Evolutionary conservation across 2,888 invertebrate genomes (phyloP).

Genomic region (Belgica antarctica): DNA sequence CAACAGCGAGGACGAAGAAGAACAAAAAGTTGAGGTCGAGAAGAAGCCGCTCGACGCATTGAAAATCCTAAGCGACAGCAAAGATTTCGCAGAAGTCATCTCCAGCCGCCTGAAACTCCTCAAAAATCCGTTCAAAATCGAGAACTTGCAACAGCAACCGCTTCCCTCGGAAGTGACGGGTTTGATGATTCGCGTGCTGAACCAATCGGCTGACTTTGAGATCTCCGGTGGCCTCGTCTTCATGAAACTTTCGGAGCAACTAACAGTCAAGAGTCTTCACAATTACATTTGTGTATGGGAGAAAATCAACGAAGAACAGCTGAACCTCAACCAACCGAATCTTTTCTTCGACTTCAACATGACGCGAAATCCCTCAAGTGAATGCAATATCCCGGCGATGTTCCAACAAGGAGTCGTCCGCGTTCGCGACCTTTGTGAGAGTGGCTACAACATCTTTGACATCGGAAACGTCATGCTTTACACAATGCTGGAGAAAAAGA

Average conservation of each 20-base stretch:
- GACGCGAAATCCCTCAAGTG: background rate
- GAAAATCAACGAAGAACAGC: constrained; percentile 1
- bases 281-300: background rate
- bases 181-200: background rate
- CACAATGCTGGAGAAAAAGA: constrained; percentile 34
- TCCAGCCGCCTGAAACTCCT: background rate
- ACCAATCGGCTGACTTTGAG: background rate
- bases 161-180: background rate
- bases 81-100: background rate
- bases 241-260: background rate
- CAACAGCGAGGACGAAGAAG: background rate
- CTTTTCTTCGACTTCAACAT: constrained; percentile 7
- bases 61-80: background rate
- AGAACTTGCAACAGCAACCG: background rate
- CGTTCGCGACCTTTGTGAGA: background rate
- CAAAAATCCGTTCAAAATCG: background rate
- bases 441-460: constrained; percentile 11
- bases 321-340: background rate
- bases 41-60: background rate
- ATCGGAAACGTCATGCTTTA: constrained; percentile 31
- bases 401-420: background rate
- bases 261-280: background rate
- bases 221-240: background rate
- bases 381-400: background rate
- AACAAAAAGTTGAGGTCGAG: background rate